Percentiles rank a stretch among this genome's conserved stretches.
These are phyloP conservation scores for Galerucella calmariensis DNA, from an alignment of 2,888 invertebrate genomes.

Conservation along the genomic window DNA sequence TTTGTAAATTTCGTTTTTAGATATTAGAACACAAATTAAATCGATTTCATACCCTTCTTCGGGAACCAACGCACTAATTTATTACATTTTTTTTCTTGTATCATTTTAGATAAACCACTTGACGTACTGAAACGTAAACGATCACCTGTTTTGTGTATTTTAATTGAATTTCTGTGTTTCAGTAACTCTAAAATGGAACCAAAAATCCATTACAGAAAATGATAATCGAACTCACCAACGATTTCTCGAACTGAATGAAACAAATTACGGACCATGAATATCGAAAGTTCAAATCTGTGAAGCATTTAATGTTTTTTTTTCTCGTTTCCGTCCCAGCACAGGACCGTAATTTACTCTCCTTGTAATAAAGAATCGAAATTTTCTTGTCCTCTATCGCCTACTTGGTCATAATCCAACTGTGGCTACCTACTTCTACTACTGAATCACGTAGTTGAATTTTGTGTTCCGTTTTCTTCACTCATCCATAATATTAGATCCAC, in stretches of 20 bases:
- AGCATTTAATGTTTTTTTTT: slow-evolving; percentile 51
- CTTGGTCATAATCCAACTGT: too few relatives aligned
- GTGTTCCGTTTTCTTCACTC: too few relatives aligned
- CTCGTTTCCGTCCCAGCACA: slow-evolving; percentile 42
- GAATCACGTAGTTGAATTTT: too few relatives aligned
- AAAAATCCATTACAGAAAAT: slow-evolving; percentile 49
- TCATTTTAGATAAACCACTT: background rate
- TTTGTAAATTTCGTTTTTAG: background rate
- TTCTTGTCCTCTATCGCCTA: too few relatives aligned
- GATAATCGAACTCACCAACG: slow-evolving; percentile 48
- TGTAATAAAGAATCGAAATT: too few relatives aligned
- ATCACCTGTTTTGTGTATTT: slow-evolving; percentile 28
- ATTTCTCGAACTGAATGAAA: slow-evolving; percentile 53
- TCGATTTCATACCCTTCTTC: background rate
- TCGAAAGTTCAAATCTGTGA: slow-evolving; percentile 55
- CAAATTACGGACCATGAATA: slow-evolving; percentile 54
- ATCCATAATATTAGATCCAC: too few relatives aligned
- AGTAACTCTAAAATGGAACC: slow-evolving; percentile 31
- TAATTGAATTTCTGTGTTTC: slow-evolving; percentile 34
- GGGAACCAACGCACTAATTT: too few relatives aligned
- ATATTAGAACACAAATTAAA: background rate
- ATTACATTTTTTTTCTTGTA: background rate
- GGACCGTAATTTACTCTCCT: too few relatives aligned
- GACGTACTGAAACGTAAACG: slow-evolving; percentile 14
- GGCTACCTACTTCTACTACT: too few relatives aligned